Evolutionary conservation across 2,888 invertebrate genomes (phyloP), one percentile per base, ranked within the genome.

Genomic region (Laspeyria flexula): DNA sequence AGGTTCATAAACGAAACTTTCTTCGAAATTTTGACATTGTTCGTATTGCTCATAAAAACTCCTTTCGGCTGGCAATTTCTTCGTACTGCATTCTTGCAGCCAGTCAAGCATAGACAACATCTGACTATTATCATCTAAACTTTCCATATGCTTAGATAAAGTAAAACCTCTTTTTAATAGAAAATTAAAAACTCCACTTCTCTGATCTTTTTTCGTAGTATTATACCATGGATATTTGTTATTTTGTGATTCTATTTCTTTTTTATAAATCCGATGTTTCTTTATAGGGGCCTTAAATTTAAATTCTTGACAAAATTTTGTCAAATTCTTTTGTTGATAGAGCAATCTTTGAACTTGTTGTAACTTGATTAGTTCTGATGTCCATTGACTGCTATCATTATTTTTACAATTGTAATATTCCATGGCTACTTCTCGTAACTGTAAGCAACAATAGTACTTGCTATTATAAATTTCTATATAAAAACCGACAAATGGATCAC

Each of bases 361-460:
- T 13, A 92, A 60, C 27, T 86, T 85, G 1, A 90, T 76, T 45
- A 94, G 75, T 58, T 93, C 90, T 0, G 81, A 75, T 11, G 84
- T 86, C 89, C 90, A 92, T 31, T 93, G 86, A 52, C 83, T 80
- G 16, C 81, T 79, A 54, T 93, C 93, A 57, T 93, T 93, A 31
- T 93, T 91, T 49, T 84, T 85, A 74, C 96, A 96, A 77, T 95
- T 95, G 73, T 95, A 93, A 81, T 96, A 96, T 65, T 95, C 95
- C 76, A 96, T 89, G 15, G 95, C 95, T 18, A 96, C 87, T 90
- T 96, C 96, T 62, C 94, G 94, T 38, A 97, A 77, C 96, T 96
- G 80, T 16, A 45, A 21, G 35, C 21, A 18, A 42, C 23, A 21
- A 30, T 6, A 38, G 13, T 37, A 21, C n/a, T n/a, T n/a, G n/a